Percentiles rank a stretch among this genome's conserved stretches.
phyloP scores from a whole-genome alignment of 2,113 vertebrate species.

The Mesembrinibis cayennensis region DNA sequence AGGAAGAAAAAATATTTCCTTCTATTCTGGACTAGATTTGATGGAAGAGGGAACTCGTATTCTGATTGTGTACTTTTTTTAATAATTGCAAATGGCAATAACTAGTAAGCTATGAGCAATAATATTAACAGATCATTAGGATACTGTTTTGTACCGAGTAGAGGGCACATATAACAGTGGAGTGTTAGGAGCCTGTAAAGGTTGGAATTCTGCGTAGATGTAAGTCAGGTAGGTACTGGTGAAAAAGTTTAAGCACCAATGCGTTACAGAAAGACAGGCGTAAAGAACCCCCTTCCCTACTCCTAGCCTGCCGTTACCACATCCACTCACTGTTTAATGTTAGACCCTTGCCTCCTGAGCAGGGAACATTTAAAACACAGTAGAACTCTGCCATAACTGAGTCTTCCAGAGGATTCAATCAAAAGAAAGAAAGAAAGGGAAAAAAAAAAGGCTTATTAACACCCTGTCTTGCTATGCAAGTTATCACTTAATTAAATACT shows the following conservation, averaged over 20 bases:
- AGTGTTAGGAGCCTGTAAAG: conserved; percentile 48
- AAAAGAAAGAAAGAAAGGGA: neutral
- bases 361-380: neutral
- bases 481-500: conserved; percentile 39
- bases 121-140: conserved; percentile 65
- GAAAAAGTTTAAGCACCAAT: conserved; percentile 33
- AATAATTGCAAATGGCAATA: conserved; percentile 77
- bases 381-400: conserved; percentile 54
- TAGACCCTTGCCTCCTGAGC: neutral
- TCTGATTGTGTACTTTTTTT: conserved; percentile 48
- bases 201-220: conserved; percentile 60
- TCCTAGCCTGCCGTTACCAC: neutral
- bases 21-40: conserved; percentile 62
- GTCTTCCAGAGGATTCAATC: conserved; percentile 71
- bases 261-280: conserved; percentile 17
- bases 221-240: conserved; percentile 8
- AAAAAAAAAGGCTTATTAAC: conserved; percentile 37
- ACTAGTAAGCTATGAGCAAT: conserved; percentile 77
- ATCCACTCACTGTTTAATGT: neutral
- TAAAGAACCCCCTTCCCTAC: neutral
- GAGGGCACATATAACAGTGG: conserved; percentile 26
- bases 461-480: conserved; percentile 77
- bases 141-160: conserved; percentile 25
- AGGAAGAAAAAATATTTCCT: conserved; percentile 40
- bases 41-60: conserved; percentile 62